Percentiles rank a stretch among this genome's conserved stretches.
phyloP scores from a whole-genome alignment of 2,797 vertebrate species.

The Coluber constrictor region DNA sequence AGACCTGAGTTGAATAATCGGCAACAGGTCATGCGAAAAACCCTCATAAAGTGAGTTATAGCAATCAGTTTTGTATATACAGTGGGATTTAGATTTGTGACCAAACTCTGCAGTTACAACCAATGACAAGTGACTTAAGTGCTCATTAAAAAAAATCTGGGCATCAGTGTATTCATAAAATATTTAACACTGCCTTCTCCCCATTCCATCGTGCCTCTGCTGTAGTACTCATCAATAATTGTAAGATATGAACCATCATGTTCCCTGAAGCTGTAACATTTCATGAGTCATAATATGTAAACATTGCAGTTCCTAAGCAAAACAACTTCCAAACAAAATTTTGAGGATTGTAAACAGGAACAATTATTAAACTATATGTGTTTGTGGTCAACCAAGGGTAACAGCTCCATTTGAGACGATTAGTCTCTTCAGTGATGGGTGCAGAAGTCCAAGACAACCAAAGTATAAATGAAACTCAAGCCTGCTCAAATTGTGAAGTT shows the following conservation, averaged over 20 bases:
- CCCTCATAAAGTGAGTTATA: background rate
- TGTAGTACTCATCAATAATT: background rate
- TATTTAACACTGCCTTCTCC: conserved; percentile 24
- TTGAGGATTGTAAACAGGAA: background rate
- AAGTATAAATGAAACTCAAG: background rate
- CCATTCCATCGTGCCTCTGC: background rate
- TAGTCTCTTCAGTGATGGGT: background rate
- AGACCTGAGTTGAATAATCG: background rate
- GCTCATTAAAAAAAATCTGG: background rate
- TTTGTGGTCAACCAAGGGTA: background rate
- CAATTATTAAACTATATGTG: background rate
- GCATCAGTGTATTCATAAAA: conserved; percentile 1
- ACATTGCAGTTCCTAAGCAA: background rate
- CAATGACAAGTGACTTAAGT: background rate
- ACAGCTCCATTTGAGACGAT: background rate
- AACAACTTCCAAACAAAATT: background rate
- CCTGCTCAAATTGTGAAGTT: background rate
- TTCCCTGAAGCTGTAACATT: background rate
- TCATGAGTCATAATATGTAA: background rate
- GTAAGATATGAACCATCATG: background rate
- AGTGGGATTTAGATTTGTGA: background rate
- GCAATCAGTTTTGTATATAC: background rate
- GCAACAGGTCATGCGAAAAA: background rate
- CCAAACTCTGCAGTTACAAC: conserved; percentile 6
- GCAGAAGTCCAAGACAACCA: background rate